phyloP scores from a whole-genome alignment of 2,888 invertebrate species.

The Parelbella ahira region DNA sequence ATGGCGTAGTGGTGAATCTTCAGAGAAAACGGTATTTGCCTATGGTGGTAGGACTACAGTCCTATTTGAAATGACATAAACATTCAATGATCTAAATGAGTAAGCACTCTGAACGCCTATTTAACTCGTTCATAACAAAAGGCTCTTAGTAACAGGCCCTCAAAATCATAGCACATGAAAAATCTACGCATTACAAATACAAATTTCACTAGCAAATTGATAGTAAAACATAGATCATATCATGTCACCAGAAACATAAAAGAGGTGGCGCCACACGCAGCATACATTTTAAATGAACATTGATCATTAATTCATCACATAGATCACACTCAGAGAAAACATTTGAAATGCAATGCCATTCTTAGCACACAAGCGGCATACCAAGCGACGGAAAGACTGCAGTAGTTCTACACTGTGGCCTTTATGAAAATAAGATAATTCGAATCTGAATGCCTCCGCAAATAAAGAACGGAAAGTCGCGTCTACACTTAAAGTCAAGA shows the following conservation, averaged over 20 bases:
- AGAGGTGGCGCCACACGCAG: conserved; percentile 36
- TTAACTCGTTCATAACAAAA: too few relatives aligned
- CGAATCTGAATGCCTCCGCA: conserved; percentile 31
- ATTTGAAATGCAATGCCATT: conserved; percentile 37
- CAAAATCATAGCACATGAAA: too few relatives aligned
- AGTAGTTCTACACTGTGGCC: conserved; percentile 26
- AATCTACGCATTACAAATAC: too few relatives aligned
- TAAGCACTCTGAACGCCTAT: too few relatives aligned
- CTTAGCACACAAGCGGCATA: conserved; percentile 34
- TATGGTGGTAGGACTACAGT: too few relatives aligned
- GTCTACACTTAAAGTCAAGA: conserved; percentile 61
- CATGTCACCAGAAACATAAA: conserved; percentile 33
- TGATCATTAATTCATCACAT: conserved; percentile 40
- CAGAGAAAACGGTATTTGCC: too few relatives aligned
- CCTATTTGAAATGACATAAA: too few relatives aligned
- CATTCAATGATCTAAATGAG: too few relatives aligned
- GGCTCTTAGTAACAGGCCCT: too few relatives aligned
- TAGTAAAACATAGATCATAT: conserved; percentile 32
- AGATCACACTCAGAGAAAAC: conserved; percentile 39
- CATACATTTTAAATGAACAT: conserved; percentile 33
- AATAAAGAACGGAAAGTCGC: conserved; percentile 62
- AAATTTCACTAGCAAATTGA: background rate
- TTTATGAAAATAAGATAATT: conserved; percentile 39
- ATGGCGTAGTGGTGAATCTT: too few relatives aligned
- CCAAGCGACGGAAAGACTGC: conserved; percentile 29